Base-by-base conservation (phyloP, 2,888 invertebrate species). In the Hypercompe scribonia region DNA sequence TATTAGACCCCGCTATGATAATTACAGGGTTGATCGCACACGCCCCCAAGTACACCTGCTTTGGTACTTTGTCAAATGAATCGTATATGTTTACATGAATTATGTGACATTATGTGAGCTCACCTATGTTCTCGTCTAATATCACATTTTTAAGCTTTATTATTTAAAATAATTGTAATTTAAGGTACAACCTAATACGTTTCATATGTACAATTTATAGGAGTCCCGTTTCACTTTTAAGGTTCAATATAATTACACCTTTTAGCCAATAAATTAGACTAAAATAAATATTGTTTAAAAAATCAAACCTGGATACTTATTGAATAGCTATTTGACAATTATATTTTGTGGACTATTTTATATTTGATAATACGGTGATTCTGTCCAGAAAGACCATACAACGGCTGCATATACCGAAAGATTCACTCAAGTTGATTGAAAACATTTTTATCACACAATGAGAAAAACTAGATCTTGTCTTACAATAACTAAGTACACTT, bases 1-100 rank as follows among this genome's bases (percentile, higher is more conserved):
- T 81, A 84, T 84, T 84, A 82, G 79, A 73, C 75, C 74, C 78
- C 68, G 81, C 83, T 82, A 78, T 79, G 77, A 81, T 85, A 86
- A 86, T 86, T 83, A 85, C 81, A 79, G 76, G 84, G 80, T 77
- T 82, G 83, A 86, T 84, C 80, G 84, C 79, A 67, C 79, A 73
- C 74, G 73, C 74, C 78, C 76, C 77, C 67, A 75, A 50, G 70
- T 76, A 81, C 76, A 80, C 77, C 81, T 81, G 76, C 81, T 64
- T 71, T 64, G 71, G 58, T 73, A 74, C 72, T 74, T 74, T 73
- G 75, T 68, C 77, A 68, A 65, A 76, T 31, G 73, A 71, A 46
- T 75, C 74, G 74, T 78, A n/a, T 75, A 71, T 80, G 73, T 74
- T 70, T 75, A 78, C 76, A 76, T 72, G 75, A 83, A 70, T 76